phyloP scores from a whole-genome alignment of 1,140 invertebrate genomes.

The Drosophila tristis region DNA sequence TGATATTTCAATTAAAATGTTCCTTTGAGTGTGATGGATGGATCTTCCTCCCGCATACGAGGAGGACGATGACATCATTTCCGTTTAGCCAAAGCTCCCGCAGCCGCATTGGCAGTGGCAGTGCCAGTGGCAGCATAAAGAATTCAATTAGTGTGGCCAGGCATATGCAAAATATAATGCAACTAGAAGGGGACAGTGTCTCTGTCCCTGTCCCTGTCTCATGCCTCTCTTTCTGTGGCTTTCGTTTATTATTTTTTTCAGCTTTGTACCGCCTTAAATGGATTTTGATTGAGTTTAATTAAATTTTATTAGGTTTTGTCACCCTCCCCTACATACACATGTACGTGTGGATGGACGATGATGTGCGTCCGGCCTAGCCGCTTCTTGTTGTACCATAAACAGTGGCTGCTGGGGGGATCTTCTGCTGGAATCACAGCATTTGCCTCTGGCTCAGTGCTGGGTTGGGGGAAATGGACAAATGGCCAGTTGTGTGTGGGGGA shows the following conservation, averaged over 20 bases:
- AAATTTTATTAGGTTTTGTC: conserved; percentile 83
- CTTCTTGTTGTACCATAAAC: no score
- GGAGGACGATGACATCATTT: conserved; percentile 44
- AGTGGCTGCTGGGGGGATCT: conserved; percentile 3
- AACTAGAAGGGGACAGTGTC: conserved; percentile 21
- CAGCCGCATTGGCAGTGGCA: neutral
- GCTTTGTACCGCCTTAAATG: conserved; percentile 71
- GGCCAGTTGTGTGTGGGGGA: conserved; percentile 35
- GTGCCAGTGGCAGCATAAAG: neutral
- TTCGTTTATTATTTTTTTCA: conserved; percentile 35
- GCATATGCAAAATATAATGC: conserved; percentile 26
- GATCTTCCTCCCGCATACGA: conserved; percentile 14
- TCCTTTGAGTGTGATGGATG: neutral
- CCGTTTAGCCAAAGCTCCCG: conserved; percentile 23
- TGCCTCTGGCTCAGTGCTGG: conserved; percentile 69
- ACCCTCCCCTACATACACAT: conserved; percentile 48
- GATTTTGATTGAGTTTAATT: conserved; percentile 83
- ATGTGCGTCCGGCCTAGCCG: conserved; percentile 59
- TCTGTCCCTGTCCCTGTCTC: neutral
- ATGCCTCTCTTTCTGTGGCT: conserved; percentile 23
- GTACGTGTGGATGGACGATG: conserved; percentile 36
- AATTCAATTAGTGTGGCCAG: conserved; percentile 43
- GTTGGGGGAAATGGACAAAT: conserved; percentile 44
- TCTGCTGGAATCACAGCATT: conserved; percentile 70
- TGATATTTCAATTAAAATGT: conserved; percentile 47